Base-by-base conservation (phyloP, 1,140 invertebrate species). In the Drosophila takahashii region DNA sequence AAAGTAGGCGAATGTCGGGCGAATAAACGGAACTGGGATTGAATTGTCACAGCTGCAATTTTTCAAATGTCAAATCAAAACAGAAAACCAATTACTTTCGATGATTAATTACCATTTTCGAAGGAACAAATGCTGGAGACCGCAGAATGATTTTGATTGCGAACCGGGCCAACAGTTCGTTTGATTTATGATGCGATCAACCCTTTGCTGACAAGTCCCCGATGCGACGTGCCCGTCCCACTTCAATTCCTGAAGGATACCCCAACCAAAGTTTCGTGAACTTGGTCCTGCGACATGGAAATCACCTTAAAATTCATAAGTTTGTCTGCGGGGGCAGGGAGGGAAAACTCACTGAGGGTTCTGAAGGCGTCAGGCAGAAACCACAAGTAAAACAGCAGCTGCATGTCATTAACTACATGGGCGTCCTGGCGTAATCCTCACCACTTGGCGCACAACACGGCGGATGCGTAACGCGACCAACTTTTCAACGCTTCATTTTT, bases 221-320 rank as follows among this genome's bases (percentile, higher is more conserved):
- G 52, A 71, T 42, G 66, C 39, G 64, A 45, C 16, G 41, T 34
- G 62, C 34, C 58, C 48, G n/a, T 13, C 15, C 18, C 7, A 3
- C 13, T 3, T 11, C n/a, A 39, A 51, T 26, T 27, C 36, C 45
- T 10, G n/a, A 36, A 51, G 45, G 65, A 67, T 45, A 11, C 41
- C 26, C 18, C 2, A 4, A 3, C 37, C 50, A 56, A 57, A 64
- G 29, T 64, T 29, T 13, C 7, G 13, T 26, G n/a, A 32, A 39
- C 64, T 70, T 70, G 41, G 45, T 51, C 45, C 64, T 51, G 34
- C 81, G 59, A 69, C 77, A 86, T 64, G 74, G 52, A 62, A 86
- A 86, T 86, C 83, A 87, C 84, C 83, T 89, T 89, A 84, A 87
- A 87, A 87, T 87, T 87, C 84, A 87, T 87, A 89, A 89, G 84